Conservation (phyloP, 2,113 vertebrate species). For the Meles meles region DNA sequence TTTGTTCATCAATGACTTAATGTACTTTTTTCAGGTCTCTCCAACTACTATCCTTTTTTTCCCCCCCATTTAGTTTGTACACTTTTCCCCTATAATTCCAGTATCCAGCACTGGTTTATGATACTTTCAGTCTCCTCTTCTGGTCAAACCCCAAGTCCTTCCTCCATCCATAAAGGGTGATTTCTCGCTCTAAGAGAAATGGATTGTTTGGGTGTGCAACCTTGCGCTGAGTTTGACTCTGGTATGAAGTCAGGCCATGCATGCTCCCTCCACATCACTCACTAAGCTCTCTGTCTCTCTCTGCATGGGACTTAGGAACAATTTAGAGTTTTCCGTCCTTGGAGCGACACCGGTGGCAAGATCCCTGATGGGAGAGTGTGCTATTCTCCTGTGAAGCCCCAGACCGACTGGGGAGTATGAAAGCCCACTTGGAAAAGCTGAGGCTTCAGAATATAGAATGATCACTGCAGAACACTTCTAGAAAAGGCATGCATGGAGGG, state of each 20-base stretch:
- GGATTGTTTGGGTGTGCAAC: too few species aligned
- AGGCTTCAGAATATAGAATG: background rate
- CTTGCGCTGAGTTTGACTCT: background rate
- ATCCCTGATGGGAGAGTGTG: background rate
- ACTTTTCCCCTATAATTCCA: background rate
- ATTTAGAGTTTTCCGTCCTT: background rate
- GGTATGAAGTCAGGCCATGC: background rate
- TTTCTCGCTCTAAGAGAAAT: background rate
- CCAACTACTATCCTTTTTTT: background rate
- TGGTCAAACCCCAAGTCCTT: background rate
- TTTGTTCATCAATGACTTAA: background rate
- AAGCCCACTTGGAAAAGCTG: background rate
- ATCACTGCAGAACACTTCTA: too few species aligned
- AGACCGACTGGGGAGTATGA: fast-evolving
- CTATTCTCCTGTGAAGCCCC: background rate
- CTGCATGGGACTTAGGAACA: background rate
- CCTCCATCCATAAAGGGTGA: background rate
- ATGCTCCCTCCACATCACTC: background rate
- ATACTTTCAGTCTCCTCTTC: background rate
- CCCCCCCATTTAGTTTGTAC: background rate
- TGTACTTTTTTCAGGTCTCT: background rate
- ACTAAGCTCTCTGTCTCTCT: background rate
- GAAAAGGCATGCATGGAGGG: background rate
- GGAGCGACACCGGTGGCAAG: background rate
- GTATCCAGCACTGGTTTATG: background rate